Evolutionary conservation across 1,140 invertebrate genomes (phyloP), one percentile per base, ranked within the genome.

Genomic region (Aphelinus certus): DNA sequence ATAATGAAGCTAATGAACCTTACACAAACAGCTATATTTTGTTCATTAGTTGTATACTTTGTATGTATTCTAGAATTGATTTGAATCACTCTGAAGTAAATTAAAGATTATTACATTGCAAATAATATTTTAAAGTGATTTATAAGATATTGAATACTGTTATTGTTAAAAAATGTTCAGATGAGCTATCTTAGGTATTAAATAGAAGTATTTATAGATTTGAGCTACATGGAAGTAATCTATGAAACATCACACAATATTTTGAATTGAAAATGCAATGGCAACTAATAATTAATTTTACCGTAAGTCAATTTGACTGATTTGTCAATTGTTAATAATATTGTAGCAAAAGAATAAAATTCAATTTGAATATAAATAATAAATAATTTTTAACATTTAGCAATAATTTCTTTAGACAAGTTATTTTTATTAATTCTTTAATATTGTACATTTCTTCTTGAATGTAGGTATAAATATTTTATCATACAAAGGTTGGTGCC

Each of bases 311-410:
- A 51, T 64, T 57, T 69, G 4, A 64, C 47, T 75, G 46, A 69
- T 70, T 70, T 49, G 42, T 69, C 66, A 64, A 69, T 63, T 75
- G 66, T 75, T 56, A 67, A 75, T 62, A 73, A 60, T 63, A 73
- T 75, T 47, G 57, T 4, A 51, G 47, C 9, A 70, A 53, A 48
- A 4, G 62, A 43, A 53, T 53, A 70, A 61, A 60, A 42, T 60
- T 73, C 47, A 26, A 42, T 61, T 67, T 47, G 43, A n/a, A 47
- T 68, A 58, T 63, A 46, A 73, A 9, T 49, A 55, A 55, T 51
- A 46, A 9, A 56, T 47, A 72, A 2, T 63, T 60, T 73, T 5
- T 66, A 56, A 74, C 7, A 6, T 74, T 68, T 63, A 74, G 62
- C 49, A 58, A 6, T 75, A 69, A 42, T 46, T 58, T 69, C 46